Percentiles rank a stretch among this genome's conserved stretches.
Evolutionary conservation across 1,140 invertebrate species (phyloP).

Genomic region (Anoplolepis gracilipes): DNA sequence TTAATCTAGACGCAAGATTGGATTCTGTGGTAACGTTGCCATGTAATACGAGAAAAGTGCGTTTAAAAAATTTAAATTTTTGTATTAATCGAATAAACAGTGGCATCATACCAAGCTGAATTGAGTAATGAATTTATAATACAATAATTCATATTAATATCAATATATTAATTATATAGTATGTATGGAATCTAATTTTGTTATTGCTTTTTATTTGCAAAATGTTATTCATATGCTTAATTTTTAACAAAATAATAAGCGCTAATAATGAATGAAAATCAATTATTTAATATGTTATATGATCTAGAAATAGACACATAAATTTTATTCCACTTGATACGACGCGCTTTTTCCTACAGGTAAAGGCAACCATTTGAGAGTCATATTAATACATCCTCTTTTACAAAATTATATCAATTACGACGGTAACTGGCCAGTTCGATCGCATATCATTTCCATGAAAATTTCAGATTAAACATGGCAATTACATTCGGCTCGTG

Average conservation of each 20-base stretch:
- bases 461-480: slow-evolving; percentile 46
- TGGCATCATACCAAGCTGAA: background rate
- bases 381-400: slow-evolving; percentile 25
- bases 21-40: slow-evolving; percentile 5
- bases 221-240: background rate
- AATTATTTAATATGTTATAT: background rate
- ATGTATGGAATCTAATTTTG: background rate
- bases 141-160: background rate
- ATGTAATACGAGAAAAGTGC: slow-evolving; percentile 30
- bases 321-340: background rate
- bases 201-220: background rate
- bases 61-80: slow-evolving; percentile 38
- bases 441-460: slow-evolving; percentile 29
- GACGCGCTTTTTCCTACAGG: background rate
- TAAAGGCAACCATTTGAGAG: background rate
- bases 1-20: slow-evolving; percentile 43
- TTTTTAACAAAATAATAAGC: background rate
- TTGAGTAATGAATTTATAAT: background rate
- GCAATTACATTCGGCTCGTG: slow-evolving; percentile 29
- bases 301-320: background rate
- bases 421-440: background rate
- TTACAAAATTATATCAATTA: background rate
- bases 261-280: background rate
- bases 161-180: too few species aligned
- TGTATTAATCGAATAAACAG: slow-evolving; percentile 19